Evolutionary conservation across 2,797 vertebrate genomes (phyloP).

Genomic region (Neosilurus mollespiculum): DNA sequence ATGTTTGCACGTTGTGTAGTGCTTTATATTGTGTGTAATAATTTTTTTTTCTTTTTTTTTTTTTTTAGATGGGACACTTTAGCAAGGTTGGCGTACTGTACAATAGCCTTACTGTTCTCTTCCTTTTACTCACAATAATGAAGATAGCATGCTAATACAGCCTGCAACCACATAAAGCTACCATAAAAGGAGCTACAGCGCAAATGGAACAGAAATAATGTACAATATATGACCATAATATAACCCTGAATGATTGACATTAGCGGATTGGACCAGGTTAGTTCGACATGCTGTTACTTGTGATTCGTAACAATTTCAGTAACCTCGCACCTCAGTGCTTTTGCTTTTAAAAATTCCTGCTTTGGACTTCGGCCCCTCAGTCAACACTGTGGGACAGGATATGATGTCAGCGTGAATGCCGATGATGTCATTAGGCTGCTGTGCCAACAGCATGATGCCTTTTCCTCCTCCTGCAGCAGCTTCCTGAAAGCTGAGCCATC

Average conservation of each 20-base stretch:
- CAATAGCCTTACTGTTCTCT: background rate
- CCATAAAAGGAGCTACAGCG: background rate
- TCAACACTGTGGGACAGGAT: slow-evolving; percentile 42
- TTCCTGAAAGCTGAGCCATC: slow-evolving; percentile 33
- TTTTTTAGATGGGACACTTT: background rate
- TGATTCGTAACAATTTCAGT: background rate
- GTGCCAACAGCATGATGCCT: slow-evolving; percentile 38
- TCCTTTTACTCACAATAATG: background rate
- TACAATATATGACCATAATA: background rate
- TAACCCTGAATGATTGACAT: too few relatives aligned
- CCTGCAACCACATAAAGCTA: background rate
- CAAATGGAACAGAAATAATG: background rate
- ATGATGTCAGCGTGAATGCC: slow-evolving; percentile 39
- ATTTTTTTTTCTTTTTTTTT: background rate
- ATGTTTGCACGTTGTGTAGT: background rate
- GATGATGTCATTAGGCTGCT: slow-evolving; percentile 49
- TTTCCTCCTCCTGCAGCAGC: slow-evolving; percentile 35
- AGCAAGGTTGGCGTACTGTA: background rate
- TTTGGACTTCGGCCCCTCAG: background rate
- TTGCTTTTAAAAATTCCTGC: background rate
- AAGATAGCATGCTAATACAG: background rate
- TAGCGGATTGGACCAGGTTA: background rate
- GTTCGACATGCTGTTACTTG: background rate
- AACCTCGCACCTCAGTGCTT: background rate
- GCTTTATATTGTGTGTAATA: background rate